phyloP scores from a whole-genome alignment of 2,113 vertebrate genomes.

The Microcebus murinus region DNA sequence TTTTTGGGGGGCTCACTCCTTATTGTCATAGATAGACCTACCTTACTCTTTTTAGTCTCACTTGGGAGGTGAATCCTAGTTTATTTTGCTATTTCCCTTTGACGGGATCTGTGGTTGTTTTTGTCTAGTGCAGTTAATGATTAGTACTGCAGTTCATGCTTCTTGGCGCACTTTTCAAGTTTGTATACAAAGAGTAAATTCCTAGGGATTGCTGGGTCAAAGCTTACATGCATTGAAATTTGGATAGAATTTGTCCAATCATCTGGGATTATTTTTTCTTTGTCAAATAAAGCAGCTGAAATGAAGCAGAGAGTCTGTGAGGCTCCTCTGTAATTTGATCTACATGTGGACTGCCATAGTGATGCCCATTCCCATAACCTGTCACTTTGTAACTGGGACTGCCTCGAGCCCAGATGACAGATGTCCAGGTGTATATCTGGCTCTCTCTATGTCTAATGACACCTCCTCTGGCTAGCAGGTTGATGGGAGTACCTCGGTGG shows the following conservation, averaged over 20 bases:
- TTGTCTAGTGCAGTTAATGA: background rate
- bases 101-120: background rate
- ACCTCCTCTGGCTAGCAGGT: constrained; percentile 75
- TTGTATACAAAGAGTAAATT: background rate
- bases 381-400: background rate
- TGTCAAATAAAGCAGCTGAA: background rate
- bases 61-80: background rate
- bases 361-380: background rate
- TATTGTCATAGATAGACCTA: background rate
- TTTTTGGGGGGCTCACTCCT: background rate
- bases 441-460: background rate
- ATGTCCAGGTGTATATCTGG: background rate
- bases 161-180: background rate
- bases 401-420: background rate
- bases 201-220: background rate
- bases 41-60: background rate
- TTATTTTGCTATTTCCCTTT: background rate
- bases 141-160: background rate
- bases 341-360: background rate
- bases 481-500: constrained; percentile 72
- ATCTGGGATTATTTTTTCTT: background rate
- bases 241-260: background rate
- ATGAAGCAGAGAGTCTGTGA: background rate
- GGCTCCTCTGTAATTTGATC: background rate
- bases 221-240: background rate